A percentile compares a stretch with the other conserved stretches of the same genome.
Conservation (phyloP, 1,140 invertebrate genomes). For the Cydia splendana region DNA sequence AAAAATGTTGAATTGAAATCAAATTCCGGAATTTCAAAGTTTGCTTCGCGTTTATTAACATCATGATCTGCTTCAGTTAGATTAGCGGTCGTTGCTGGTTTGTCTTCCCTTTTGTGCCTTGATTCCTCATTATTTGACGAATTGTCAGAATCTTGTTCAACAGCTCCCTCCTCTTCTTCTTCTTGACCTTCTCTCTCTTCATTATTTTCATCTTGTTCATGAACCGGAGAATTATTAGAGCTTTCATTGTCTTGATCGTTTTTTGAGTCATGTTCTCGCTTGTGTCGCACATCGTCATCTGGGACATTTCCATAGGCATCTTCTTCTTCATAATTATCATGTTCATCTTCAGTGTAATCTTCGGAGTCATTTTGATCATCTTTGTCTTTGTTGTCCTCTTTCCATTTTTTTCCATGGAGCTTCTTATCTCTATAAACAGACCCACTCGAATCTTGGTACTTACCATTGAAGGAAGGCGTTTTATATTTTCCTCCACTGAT, state of each 20-base stretch:
- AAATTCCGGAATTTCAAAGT: conserved; percentile 56
- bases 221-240: conserved; percentile 31
- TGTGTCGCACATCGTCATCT: conserved; percentile 4
- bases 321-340: conserved; percentile 45
- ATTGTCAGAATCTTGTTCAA: conserved; percentile 36
- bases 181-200: neutral
- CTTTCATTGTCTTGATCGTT: conserved; percentile 35
- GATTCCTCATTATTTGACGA: conserved; percentile 12
- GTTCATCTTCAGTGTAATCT: conserved; percentile 60
- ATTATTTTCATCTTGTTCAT: conserved; percentile 16
- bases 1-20: conserved; percentile 58
- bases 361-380: conserved; percentile 60
- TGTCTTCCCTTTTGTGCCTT: conserved; percentile 43
- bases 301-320: conserved; percentile 42
- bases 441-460: conserved; percentile 60
- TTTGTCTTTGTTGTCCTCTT: conserved; percentile 59
- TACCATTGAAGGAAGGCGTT: conserved; percentile 52
- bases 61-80: conserved; percentile 44
- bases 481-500: conserved; percentile 69
- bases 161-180: conserved; percentile 7
- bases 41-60: conserved; percentile 55
- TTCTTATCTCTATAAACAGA: conserved; percentile 56
- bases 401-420: conserved; percentile 64
- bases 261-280: conserved; percentile 32
- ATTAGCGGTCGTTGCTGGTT: conserved; percentile 1